phyloP scores from a whole-genome alignment of 2,113 vertebrate species.

The Pterocles orientalis region DNA sequence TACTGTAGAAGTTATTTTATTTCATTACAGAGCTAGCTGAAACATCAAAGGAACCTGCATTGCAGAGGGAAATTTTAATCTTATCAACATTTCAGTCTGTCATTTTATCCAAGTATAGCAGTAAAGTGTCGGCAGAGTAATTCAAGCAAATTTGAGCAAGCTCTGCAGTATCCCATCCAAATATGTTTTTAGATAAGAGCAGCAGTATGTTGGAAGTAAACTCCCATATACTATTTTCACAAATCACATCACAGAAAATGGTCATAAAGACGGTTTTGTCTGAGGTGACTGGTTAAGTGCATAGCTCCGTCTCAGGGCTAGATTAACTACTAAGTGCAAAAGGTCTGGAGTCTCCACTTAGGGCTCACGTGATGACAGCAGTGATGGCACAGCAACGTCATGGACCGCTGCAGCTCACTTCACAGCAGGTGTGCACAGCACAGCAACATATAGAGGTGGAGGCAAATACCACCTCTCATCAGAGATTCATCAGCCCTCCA shows the following conservation, averaged over 20 bases:
- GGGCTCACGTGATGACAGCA: not conserved
- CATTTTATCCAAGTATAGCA: slow-evolving; percentile 62
- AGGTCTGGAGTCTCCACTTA: not conserved
- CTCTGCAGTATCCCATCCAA: slow-evolving; percentile 63
- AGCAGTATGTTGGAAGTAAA: slow-evolving; percentile 52
- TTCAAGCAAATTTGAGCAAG: slow-evolving; percentile 68
- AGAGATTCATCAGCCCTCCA: not conserved
- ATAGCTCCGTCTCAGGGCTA: not conserved
- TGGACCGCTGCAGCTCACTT: not conserved
- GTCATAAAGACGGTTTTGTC: slow-evolving; percentile 56
- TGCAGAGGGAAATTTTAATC: slow-evolving; percentile 58
- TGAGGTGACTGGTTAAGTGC: slow-evolving; percentile 51
- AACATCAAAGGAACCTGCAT: slow-evolving; percentile 53
- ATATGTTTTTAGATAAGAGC: slow-evolving; percentile 63
- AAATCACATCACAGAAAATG: slow-evolving; percentile 57
- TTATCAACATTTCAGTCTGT: slow-evolving; percentile 67
- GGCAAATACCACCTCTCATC: not conserved
- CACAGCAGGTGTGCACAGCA: not conserved
- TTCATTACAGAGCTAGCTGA: slow-evolving; percentile 35
- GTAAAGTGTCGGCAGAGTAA: slow-evolving; percentile 54
- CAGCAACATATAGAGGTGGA: not conserved
- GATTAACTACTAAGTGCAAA: slow-evolving; percentile 12
- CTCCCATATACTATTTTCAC: slow-evolving; percentile 46
- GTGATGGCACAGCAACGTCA: not conserved
- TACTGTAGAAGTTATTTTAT: slow-evolving; percentile 49